Conservation (phyloP, 2,888 invertebrate species). For the Panopea generosa region DNA sequence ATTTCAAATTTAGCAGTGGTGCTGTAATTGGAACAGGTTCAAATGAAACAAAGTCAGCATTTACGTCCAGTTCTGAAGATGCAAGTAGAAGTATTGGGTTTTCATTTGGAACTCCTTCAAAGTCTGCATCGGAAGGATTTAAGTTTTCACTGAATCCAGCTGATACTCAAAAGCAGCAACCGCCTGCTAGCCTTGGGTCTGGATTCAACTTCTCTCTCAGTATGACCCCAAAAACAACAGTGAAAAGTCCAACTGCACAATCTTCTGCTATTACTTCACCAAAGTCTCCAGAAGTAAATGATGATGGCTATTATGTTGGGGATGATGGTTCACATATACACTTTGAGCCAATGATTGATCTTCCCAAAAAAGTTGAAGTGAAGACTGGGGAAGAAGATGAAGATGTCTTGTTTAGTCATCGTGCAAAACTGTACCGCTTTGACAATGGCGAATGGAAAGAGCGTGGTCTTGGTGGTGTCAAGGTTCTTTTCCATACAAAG, state of each 20-base stretch:
- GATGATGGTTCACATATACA: slow-evolving; percentile 94
- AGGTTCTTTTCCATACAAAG: slow-evolving; percentile 88
- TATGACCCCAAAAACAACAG: neutral
- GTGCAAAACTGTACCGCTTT: slow-evolving; percentile 91
- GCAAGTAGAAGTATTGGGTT: slow-evolving; percentile 21
- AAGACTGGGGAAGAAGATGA: slow-evolving; percentile 97
- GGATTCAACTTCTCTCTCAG: slow-evolving; percentile 73
- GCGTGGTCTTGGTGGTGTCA: slow-evolving; percentile 86
- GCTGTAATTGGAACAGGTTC: neutral
- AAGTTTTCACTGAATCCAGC: slow-evolving; percentile 36
- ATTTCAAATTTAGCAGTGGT: slow-evolving; percentile 20
- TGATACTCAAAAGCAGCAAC: slow-evolving; percentile 31
- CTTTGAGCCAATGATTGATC: slow-evolving; percentile 85
- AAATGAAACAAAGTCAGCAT: no score
- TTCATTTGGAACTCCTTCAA: slow-evolving; percentile 44
- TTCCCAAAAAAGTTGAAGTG: slow-evolving; percentile 86
- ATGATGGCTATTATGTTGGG: slow-evolving; percentile 86
- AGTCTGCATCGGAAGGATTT: slow-evolving; percentile 34
- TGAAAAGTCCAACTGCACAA: slow-evolving; percentile 52
- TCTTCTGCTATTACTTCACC: no score
- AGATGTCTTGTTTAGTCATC: slow-evolving; percentile 89
- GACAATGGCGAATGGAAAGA: slow-evolving; percentile 85
- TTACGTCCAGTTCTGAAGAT: no score
- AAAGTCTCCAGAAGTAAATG: slow-evolving; percentile 68
- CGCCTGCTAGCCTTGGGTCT: slow-evolving; percentile 39